A percentile compares a stretch with the other conserved stretches of the same genome.
Evolutionary conservation across 2,888 invertebrate species (phyloP).

Genomic region (Harmothoe impar): DNA sequence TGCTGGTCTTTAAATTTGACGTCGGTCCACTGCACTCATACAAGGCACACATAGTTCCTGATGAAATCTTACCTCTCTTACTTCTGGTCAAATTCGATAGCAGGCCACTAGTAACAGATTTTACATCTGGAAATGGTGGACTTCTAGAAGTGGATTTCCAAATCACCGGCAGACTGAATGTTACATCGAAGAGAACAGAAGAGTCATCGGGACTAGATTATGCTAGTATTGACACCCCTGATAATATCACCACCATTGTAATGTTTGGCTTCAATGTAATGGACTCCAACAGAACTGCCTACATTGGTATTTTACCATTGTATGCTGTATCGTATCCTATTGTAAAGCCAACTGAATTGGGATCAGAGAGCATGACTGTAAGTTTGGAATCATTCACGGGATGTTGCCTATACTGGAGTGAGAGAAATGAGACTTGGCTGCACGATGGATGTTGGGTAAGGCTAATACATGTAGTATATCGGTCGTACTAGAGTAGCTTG

Average conservation of each 20-base stretch:
- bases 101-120: background rate
- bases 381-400: background rate
- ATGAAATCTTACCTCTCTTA: background rate
- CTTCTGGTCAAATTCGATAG: background rate
- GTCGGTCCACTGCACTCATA: background rate
- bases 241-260: background rate
- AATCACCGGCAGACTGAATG: background rate
- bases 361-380: background rate
- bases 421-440: background rate
- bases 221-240: background rate
- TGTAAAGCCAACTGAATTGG: background rate
- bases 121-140: background rate
- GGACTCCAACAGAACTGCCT: background rate
- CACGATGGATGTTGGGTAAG: slow-evolving; percentile 15
- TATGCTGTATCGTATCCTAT: background rate
- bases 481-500: too few relatives aligned
- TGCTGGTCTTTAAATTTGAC: background rate
- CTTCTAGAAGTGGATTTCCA: background rate
- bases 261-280: background rate
- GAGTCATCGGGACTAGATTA: background rate
- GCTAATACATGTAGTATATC: too few relatives aligned
- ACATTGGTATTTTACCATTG: background rate
- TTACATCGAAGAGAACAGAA: background rate
- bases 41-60: background rate
- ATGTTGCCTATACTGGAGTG: background rate